Conservation (phyloP, 2,888 invertebrate genomes). For the Noctua fimbriata region DNA sequence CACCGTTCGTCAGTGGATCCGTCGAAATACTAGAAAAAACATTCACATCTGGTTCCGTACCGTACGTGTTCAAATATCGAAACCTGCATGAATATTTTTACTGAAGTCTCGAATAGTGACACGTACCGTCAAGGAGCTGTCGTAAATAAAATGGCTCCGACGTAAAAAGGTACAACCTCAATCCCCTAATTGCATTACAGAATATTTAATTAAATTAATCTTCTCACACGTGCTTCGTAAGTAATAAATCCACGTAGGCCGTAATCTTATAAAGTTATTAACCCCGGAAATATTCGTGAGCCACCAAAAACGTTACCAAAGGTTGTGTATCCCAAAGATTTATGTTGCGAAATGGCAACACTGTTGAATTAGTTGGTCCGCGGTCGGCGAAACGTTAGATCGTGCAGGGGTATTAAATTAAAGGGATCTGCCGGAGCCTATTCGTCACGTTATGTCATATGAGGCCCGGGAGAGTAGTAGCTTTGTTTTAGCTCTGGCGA, state of each 20-base stretch:
- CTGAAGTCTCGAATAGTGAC: conserved; percentile 16
- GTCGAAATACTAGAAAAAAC: conserved; percentile 39
- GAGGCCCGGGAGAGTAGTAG: conserved; percentile 74
- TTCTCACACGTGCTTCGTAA: conserved; percentile 16
- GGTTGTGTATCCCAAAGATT: conserved; percentile 61
- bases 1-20: conserved; percentile 35
- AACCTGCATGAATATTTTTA: conserved; percentile 37
- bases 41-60: conserved; percentile 34
- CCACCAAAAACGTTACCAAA: conserved; percentile 52
- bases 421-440: conserved; percentile 71
- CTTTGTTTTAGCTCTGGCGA: conserved; percentile 72
- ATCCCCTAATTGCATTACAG: conserved; percentile 45
- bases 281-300: conserved; percentile 55
- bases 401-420: conserved; percentile 72
- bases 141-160: conserved; percentile 38
- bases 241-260: conserved; percentile 37
- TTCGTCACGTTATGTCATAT: conserved; percentile 77
- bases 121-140: conserved; percentile 41
- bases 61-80: conserved; percentile 55
- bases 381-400: conserved; percentile 56
- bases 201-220: conserved; percentile 51
- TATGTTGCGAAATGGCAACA: conserved; percentile 62
- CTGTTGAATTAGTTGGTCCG: conserved; percentile 64
- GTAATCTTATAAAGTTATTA: conserved; percentile 45
- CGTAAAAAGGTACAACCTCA: conserved; percentile 22